Percentiles rank a stretch among this genome's conserved stretches.
These are phyloP conservation scores for Alauda arvensis DNA, from an alignment of 2,797 vertebrate genomes.

Conservation along the genomic window DNA sequence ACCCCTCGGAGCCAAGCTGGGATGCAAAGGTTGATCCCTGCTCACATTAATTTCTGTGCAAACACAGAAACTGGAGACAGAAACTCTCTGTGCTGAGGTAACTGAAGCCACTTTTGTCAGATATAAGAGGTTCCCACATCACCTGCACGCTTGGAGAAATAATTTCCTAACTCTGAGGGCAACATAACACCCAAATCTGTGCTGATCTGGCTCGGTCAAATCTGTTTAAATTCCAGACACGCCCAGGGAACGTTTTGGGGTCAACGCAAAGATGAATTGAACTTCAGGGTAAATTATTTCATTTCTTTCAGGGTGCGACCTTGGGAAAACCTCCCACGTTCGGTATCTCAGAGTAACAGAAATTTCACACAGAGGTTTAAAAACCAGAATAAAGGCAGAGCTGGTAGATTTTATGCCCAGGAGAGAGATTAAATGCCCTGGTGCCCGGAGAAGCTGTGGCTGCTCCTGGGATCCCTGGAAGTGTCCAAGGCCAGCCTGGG, in stretches of 20 bases:
- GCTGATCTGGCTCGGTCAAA: neutral
- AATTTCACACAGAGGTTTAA: accelerated
- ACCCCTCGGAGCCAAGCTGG: neutral
- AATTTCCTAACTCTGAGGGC: neutral
- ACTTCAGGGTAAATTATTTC: too few relatives aligned
- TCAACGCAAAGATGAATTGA: neutral
- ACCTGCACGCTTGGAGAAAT: neutral
- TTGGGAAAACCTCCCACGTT: neutral
- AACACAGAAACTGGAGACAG: neutral
- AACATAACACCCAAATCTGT: neutral
- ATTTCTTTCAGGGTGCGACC: neutral
- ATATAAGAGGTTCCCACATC: neutral
- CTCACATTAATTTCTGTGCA: neutral
- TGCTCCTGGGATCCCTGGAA: neutral
- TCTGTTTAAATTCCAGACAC: neutral
- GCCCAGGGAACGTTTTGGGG: neutral
- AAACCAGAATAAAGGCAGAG: neutral
- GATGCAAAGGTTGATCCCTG: neutral
- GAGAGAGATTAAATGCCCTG: too few relatives aligned
- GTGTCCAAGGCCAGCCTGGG: neutral
- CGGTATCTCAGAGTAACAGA: neutral
- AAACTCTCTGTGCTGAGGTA: neutral
- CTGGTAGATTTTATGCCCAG: accelerated
- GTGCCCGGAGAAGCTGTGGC: neutral
- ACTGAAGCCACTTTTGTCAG: neutral